Conservation (phyloP, 37 sponge, comb jelly and placozoan species). For the Halichondria panicea region DNA sequence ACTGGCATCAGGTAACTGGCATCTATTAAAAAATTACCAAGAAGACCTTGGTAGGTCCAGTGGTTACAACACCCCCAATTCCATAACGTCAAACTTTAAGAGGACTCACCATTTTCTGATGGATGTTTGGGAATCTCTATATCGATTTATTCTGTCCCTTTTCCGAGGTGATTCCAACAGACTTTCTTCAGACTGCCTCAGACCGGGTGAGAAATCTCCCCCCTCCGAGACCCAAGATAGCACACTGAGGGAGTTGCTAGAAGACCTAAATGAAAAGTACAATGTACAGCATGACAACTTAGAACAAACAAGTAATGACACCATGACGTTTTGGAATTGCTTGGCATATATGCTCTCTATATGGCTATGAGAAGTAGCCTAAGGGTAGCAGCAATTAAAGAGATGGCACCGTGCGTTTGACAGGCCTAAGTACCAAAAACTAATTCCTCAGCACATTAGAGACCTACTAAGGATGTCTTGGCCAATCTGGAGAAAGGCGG, state of each 20-base stretch:
- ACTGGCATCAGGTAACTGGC: slow-evolving; percentile 43
- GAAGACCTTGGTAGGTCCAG: not conserved
- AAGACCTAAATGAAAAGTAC: not conserved
- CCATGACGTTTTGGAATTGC: slow-evolving; percentile 44
- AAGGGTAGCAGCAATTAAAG: slow-evolving; percentile 22
- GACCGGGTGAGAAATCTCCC: slow-evolving; percentile 3
- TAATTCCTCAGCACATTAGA: slow-evolving; percentile 7
- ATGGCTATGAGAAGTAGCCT: slow-evolving; percentile 24
- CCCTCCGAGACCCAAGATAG: not conserved
- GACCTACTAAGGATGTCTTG: slow-evolving; percentile 7
- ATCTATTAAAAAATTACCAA: slow-evolving; percentile 21
- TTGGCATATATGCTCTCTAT: slow-evolving; percentile 20
- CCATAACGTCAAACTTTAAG: slow-evolving; percentile 8
- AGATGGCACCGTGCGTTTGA: slow-evolving; percentile 32
- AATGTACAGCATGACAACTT: not conserved
- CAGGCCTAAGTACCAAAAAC: slow-evolving; percentile 2
- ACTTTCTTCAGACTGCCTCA: not conserved
- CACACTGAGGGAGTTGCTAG: slow-evolving; percentile 6
- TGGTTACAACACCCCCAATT: slow-evolving; percentile 5
- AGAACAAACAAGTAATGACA: slow-evolving; percentile 6
- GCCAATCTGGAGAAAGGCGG: not conserved
- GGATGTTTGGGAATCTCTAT: slow-evolving; percentile 6
- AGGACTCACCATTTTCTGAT: slow-evolving; percentile 19
- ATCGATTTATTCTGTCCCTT: not conserved
- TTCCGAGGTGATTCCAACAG: slow-evolving; percentile 2